phyloP scores from a whole-genome alignment of 1,140 invertebrate species.

The Dolichoris vasculosae region DNA sequence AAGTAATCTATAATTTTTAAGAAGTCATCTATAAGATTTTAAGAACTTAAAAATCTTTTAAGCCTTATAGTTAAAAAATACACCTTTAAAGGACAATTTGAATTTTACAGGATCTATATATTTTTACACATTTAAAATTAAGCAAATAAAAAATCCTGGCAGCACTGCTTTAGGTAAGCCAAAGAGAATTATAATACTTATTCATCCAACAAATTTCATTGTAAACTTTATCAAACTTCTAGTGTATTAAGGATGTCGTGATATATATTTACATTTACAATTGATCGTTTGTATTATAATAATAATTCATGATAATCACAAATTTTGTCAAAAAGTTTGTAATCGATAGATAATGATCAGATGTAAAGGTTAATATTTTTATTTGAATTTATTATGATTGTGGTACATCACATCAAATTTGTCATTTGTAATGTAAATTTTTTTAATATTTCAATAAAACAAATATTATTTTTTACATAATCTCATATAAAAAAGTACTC shows the following conservation, averaged over 20 bases:
- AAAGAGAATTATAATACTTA: constrained; percentile 43
- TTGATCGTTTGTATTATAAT: constrained; percentile 49
- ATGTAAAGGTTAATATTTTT: constrained; percentile 33
- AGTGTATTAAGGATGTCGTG: constrained; percentile 38
- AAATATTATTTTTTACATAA: constrained; percentile 46
- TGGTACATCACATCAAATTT: constrained; percentile 26
- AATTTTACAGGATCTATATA: neutral
- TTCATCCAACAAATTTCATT: constrained; percentile 22
- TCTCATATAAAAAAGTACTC: neutral
- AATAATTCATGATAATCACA: constrained; percentile 12
- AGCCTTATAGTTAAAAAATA: constrained; percentile 13
- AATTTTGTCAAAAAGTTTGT: constrained; percentile 28
- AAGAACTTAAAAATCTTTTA: neutral
- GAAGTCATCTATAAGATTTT: constrained; percentile 10
- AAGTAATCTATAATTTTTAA: constrained; percentile 3
- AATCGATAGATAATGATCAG: constrained; percentile 46
- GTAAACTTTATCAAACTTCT: constrained; percentile 45
- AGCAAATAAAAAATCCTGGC: neutral
- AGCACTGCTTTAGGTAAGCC: constrained; percentile 41
- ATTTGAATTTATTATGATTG: constrained; percentile 31
- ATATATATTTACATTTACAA: constrained; percentile 46
- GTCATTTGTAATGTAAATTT: constrained; percentile 26
- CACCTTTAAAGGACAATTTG: neutral
- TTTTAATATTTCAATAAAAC: neutral
- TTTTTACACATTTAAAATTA: constrained; percentile 29